A percentile compares a stretch with the other conserved stretches of the same genome.
These are phyloP conservation scores for Spinus pinus DNA, from an alignment of 2,797 vertebrate genomes.

Conservation along the genomic window DNA sequence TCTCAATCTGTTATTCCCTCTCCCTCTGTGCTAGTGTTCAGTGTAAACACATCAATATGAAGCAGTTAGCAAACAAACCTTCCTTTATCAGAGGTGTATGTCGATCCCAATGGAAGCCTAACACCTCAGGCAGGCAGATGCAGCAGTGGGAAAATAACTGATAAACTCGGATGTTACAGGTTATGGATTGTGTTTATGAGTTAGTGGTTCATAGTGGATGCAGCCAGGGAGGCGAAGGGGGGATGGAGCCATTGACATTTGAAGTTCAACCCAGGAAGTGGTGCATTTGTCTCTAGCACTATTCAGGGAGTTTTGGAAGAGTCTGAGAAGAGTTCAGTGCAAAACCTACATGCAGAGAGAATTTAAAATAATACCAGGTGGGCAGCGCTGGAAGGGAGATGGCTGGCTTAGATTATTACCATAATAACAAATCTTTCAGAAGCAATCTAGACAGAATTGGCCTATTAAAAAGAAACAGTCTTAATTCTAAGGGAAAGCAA, in stretches of 20 bases:
- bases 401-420: not conserved
- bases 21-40: constrained; percentile 3
- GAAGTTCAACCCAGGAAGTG: not conserved
- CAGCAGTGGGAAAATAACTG: constrained; percentile 2
- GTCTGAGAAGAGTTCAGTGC: not conserved
- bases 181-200: constrained; percentile 11
- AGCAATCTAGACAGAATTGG: not conserved
- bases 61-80: constrained; percentile 48
- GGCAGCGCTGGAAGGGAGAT: not conserved
- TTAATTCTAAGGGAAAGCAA: not conserved
- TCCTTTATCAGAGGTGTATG: constrained; percentile 27
- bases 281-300: not conserved
- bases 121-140: constrained; percentile 16
- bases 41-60: constrained; percentile 65
- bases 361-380: not conserved
- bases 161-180: not conserved
- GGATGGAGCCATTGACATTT: not conserved
- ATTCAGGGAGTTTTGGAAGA: not conserved
- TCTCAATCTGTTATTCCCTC: constrained; percentile 48
- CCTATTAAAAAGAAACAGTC: not conserved
- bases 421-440: not conserved
- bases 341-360: not conserved
- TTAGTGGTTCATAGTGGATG: not conserved
- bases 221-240: not conserved
- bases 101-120: not conserved